phyloP scores from a whole-genome alignment of 2,113 vertebrate species.

The Alouatta palliata region DNA sequence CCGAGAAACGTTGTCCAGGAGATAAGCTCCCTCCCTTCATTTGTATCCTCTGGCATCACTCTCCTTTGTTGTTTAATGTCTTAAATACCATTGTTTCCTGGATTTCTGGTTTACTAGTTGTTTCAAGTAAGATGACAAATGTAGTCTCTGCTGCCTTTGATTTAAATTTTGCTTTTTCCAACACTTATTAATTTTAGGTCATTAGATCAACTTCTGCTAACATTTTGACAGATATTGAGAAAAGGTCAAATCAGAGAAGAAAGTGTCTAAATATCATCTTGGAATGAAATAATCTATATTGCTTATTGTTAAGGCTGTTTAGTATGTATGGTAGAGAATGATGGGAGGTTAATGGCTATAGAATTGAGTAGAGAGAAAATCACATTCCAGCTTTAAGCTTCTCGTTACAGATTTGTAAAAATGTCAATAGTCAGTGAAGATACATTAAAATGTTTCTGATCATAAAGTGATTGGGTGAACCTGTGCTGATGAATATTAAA shows the following conservation, averaged over 20 bases:
- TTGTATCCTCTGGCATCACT: not conserved
- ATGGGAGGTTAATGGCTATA: not conserved
- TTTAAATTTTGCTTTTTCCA: not conserved
- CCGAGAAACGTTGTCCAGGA: not conserved
- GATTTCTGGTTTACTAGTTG: not conserved
- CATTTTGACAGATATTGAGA: not conserved
- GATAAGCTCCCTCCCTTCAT: fast-evolving
- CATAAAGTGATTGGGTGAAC: not conserved
- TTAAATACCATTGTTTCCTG: not conserved
- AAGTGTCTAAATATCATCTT: not conserved
- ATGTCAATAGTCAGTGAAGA: not conserved
- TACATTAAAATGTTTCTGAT: not conserved
- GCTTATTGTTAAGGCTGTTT: not conserved
- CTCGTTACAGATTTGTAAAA: not conserved
- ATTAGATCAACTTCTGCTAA: not conserved
- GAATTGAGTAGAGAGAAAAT: not conserved
- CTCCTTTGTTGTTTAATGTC: not conserved
- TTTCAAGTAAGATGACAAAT: not conserved
- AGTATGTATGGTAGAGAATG: not conserved
- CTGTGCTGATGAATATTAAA: not conserved
- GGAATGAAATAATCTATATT: not conserved
- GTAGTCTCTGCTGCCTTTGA: not conserved
- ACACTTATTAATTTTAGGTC: not conserved
- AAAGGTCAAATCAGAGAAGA: not conserved
- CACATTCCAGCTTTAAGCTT: not conserved